A percentile compares a stretch with the other conserved stretches of the same genome.
These are phyloP conservation scores for Macrocentrus cingulum DNA, from an alignment of 1,140 invertebrate genomes.

Conservation along the genomic window DNA sequence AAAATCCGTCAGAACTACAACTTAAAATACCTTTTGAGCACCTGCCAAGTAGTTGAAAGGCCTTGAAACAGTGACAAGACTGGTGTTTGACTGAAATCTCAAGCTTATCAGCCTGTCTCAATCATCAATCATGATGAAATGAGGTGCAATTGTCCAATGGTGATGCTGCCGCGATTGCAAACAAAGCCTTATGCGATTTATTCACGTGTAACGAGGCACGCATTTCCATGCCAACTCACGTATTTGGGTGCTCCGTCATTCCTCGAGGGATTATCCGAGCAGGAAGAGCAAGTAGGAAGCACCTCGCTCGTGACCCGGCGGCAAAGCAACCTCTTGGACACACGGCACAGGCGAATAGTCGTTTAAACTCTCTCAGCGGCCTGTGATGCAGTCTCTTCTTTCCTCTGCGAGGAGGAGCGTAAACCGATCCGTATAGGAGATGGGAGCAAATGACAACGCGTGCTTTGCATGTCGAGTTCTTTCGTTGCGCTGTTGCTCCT, in stretches of 20 bases:
- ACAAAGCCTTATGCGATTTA: slow-evolving; percentile 3
- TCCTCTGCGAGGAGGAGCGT: slow-evolving; percentile 22
- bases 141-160: no score
- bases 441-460: slow-evolving; percentile 50
- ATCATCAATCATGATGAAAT: no score
- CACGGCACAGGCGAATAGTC: not conserved
- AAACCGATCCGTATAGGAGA: slow-evolving; percentile 44
- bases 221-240: slow-evolving; percentile 23
- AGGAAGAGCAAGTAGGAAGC: not conserved
- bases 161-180: no score
- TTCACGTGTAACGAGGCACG: slow-evolving; percentile 23
- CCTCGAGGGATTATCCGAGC: slow-evolving; percentile 1
- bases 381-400: not conserved
- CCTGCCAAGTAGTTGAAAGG: no score
- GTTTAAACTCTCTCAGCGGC: no score
- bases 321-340: slow-evolving; percentile 11
- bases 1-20: no score
- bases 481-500: not conserved
- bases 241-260: slow-evolving; percentile 23
- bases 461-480: slow-evolving; percentile 45
- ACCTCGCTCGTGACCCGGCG: slow-evolving; percentile 4
- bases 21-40: no score
- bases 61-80: no score
- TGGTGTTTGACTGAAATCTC: no score
- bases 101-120: no score